Base-by-base conservation (phyloP, 2,797 vertebrate species). In the Sebastes nivosus region DNA sequence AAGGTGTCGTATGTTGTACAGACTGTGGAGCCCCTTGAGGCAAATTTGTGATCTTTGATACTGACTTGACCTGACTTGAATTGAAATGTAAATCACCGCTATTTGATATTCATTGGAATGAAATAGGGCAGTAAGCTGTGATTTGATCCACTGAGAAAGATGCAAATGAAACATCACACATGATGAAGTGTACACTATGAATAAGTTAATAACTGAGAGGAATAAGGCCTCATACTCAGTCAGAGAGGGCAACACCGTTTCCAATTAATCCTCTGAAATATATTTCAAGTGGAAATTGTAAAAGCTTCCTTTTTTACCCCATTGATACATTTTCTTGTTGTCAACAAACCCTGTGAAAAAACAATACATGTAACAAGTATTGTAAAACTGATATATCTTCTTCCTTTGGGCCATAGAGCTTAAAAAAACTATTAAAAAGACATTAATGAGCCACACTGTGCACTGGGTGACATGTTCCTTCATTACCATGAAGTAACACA, bases 81-180 rank as follows among this genome's bases (percentile, higher is more conserved):
- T 65, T 65, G 13, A 67, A 29, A 68, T 68, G 24, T 55, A 63
- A 63, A 69, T 50, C 12, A 64, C 14, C 18, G 12, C 57, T 46
- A 14, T 68, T 64, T 64, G 66, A 64, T 69, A 69, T 80, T 75
- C 66, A 75, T 50, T 69, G 59, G 13, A 65, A 27, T 27, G 16
- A 69, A 25, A 69, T 22, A n/a, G 32, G 18, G 46, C 20, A 69
- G 13, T 75, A 54, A 46, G 13, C 50, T 69, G 65, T n/a, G 59
- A 69, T 74, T 63, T 32, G 22, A 64, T 69, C 50, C 22, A 8
- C 27, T 25, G 12, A 34, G 16, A 54, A 50, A 50, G 14, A 80
- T 74, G 71, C 59, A 70, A 70, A 65, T 70, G 29, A 59, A 58
- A 57, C 3, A 0, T 55, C 57, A 74, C 22, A 14, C 25, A 63